Percentiles rank a stretch among this genome's conserved stretches.
Evolutionary conservation across 2,888 invertebrate genomes (phyloP).

Genomic region (Platypus cylindrus): DNA sequence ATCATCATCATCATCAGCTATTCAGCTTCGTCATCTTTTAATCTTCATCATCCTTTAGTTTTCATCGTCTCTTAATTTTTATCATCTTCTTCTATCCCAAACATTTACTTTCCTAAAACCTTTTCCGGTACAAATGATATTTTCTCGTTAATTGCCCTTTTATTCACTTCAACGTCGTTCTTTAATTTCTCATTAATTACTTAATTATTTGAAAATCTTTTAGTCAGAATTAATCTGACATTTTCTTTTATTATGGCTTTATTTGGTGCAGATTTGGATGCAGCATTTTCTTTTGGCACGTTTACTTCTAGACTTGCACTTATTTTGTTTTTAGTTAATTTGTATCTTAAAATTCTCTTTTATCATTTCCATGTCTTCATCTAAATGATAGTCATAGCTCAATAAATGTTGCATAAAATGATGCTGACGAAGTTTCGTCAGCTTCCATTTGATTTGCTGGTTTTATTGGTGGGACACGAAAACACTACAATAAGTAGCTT

Average conservation of each 20-base stretch:
- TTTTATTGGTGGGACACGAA: conserved; percentile 9
- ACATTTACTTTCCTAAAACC: conserved; percentile 4
- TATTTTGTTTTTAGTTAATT: neutral
- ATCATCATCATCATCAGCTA: too few relatives aligned
- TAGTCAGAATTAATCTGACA: conserved; percentile 4
- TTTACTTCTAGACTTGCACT: neutral
- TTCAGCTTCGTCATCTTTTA: too few relatives aligned
- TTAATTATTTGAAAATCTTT: conserved; percentile 5
- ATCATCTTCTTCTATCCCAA: conserved; percentile 1
- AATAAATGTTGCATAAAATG: conserved; percentile 8
- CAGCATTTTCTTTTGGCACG: conserved; percentile 1
- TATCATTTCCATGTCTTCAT: conserved; percentile 6
- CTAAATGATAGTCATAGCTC: conserved; percentile 6
- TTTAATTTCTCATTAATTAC: conserved; percentile 4
- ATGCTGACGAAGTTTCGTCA: conserved; percentile 8
- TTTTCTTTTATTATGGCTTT: too few relatives aligned
- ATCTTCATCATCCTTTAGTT: too few relatives aligned
- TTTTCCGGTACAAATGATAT: conserved; percentile 6
- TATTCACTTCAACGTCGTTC: conserved; percentile 4
- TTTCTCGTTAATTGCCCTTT: conserved; percentile 5
- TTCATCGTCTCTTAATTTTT: conserved; percentile 2
- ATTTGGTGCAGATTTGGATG: neutral
- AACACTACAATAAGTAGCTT: conserved; percentile 3
- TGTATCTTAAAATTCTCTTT: conserved; percentile 1
- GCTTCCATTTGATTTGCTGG: conserved; percentile 10